Base-by-base conservation (phyloP, 2,888 invertebrate species). In the Trilocha varians region DNA sequence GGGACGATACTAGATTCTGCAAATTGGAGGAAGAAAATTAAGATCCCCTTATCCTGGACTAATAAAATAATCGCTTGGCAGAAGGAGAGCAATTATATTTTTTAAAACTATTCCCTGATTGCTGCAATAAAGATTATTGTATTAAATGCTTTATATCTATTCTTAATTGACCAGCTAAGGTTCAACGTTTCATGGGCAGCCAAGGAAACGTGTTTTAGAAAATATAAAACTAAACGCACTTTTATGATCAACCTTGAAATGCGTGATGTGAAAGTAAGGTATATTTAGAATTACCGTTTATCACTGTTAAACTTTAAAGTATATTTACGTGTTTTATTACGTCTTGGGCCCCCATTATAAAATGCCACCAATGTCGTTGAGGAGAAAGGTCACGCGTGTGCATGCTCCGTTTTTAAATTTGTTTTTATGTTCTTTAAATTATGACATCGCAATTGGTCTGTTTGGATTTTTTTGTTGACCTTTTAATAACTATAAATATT, bases 291-390 rank as follows among this genome's bases (percentile, higher is more conserved):
- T 15, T 52, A 53, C 53, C 48, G 57, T 59, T 57, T 62, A 63
- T 61, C 55, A 57, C 44, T 49, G 43, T 59, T 38, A 38, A 38
- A 44, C 46, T 42, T 46, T 62, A 63, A 25, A 65, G 61, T 63
- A 59, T 59, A 49, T 53, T 65, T 63, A 54, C 58, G 58, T 62
- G 59, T 69, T 57, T 68, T 61, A 62, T 60, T 53, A 49, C 47
- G 45, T 42, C 43, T 46, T 45, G 46, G 47, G 40, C 48, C 17
- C 18, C 39, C 25, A 43, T 51, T 42, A 58, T 65, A 59, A 61
- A 61, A 55, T 53, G 48, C 47, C 54, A 45, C 47, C 45, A 50
- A 53, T 52, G 35, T n/a, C 13, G 36, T 15, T 39, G 41, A 17
- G 42, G 37, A 32, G 41, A 45, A 45, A 45, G 49, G 47, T 49